phyloP scores from a whole-genome alignment of 2,113 vertebrate species.

The Puma concolor region DNA sequence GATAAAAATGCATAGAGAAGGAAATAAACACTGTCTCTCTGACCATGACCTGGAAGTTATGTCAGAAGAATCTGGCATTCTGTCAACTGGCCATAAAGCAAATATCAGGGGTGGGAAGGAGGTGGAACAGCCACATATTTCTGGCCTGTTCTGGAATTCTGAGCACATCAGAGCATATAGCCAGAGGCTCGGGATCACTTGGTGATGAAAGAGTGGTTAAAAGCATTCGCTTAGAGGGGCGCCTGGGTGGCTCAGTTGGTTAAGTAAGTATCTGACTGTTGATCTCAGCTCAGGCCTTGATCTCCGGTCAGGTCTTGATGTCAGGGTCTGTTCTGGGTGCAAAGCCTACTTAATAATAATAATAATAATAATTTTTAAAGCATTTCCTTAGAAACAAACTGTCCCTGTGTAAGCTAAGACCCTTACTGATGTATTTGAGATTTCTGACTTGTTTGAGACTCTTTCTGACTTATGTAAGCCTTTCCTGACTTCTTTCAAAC shows the following conservation, averaged over 20 bases:
- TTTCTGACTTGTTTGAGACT: conserved; percentile 5
- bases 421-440: neutral
- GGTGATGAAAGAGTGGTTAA: neutral
- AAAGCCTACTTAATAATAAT: no score
- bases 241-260: no score
- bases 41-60: conserved; percentile 44
- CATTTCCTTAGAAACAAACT: conserved; percentile 47
- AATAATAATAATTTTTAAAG: neutral
- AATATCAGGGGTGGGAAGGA: neutral
- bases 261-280: no score
- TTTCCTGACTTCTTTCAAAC: conserved; percentile 8
- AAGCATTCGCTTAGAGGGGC: neutral
- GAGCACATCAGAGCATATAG: neutral
- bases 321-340: no score
- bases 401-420: neutral
- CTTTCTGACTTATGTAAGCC: neutral
- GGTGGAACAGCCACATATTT: neutral
- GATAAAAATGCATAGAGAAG: conserved; percentile 16
- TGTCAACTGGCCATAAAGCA: conserved; percentile 32
- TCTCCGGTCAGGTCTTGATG: no score
- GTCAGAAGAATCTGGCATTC: conserved; percentile 52
- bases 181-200: neutral
- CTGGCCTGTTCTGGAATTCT: conserved; percentile 57
- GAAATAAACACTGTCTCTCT: conserved; percentile 53
- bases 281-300: no score